These are phyloP conservation scores for Aradophagus sp. DNA, from an alignment of 1,140 invertebrate genomes.

Conservation along the genomic window DNA sequence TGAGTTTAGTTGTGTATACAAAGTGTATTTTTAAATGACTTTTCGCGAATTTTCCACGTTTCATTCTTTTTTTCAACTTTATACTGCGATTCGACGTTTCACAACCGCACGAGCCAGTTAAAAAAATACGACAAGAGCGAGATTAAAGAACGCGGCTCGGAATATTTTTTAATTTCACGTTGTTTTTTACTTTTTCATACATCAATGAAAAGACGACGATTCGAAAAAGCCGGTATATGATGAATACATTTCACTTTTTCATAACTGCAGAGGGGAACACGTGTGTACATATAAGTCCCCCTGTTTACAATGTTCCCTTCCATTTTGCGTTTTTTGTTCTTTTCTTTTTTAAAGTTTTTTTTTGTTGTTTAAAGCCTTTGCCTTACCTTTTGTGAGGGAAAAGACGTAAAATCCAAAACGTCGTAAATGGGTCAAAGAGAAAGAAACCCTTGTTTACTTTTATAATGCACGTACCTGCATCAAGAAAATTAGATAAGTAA, in stretches of 20 bases:
- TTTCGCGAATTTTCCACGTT: no score
- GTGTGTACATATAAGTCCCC: constrained; percentile 12
- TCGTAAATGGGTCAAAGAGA: constrained; percentile 17
- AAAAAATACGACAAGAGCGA: no score
- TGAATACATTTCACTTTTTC: constrained; percentile 22
- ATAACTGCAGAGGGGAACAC: constrained; percentile 3
- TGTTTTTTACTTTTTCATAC: constrained; percentile 11
- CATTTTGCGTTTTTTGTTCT: constrained; percentile 14
- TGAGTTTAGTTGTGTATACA: no score
- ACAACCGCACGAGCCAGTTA: no score
- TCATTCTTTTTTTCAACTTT: no score
- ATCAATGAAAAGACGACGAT: constrained; percentile 12
- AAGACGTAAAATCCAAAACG: constrained; percentile 14
- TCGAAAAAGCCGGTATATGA: constrained; percentile 5
- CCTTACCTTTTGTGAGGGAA: background rate
- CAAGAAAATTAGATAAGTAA: constrained; percentile 38
- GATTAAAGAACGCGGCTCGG: no score
- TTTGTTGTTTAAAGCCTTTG: constrained; percentile 16
- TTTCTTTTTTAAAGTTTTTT: no score
- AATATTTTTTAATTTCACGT: no score
- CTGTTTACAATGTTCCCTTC: constrained; percentile 18
- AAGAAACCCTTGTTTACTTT: background rate
- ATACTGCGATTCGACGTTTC: no score
- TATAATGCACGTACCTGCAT: constrained; percentile 12
- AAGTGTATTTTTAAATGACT: no score